Conservation (phyloP, 2,113 vertebrate species). For the Eretmodus cyanostictus region DNA sequence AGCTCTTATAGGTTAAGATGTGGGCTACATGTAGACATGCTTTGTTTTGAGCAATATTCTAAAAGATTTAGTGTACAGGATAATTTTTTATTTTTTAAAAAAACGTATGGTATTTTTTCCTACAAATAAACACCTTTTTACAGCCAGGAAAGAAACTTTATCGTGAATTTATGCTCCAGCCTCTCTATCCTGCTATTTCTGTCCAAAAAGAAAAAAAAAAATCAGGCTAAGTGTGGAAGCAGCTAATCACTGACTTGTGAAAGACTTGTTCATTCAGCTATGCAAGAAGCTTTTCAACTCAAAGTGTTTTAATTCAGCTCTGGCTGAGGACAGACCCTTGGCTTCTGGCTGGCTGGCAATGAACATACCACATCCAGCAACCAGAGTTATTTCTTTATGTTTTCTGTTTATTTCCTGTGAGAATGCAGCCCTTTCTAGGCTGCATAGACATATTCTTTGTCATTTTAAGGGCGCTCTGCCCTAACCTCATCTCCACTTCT, state of each 20-base stretch:
- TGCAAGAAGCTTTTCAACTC: background rate
- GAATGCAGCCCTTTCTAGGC: background rate
- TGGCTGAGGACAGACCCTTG: background rate
- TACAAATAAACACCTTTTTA: background rate
- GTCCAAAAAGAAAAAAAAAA: background rate
- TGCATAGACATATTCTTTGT: background rate
- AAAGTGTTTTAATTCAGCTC: background rate
- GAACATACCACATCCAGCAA: background rate
- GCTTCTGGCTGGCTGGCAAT: background rate
- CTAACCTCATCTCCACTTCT: background rate
- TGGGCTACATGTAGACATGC: background rate
- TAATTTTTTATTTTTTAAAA: background rate
- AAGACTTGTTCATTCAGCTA: background rate
- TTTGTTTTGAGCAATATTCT: background rate
- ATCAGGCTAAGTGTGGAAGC: background rate
- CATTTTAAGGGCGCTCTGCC: background rate
- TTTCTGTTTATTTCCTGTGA: background rate
- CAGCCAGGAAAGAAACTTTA: background rate
- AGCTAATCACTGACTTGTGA: background rate
- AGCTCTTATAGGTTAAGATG: background rate
- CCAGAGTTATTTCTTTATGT: background rate
- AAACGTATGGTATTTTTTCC: background rate
- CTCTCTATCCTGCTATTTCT: background rate
- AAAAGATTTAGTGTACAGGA: background rate
- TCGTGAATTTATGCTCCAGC: background rate